These are phyloP conservation scores for Limnothrissa miodon DNA, from an alignment of 2,113 vertebrate genomes.

Conservation along the genomic window DNA sequence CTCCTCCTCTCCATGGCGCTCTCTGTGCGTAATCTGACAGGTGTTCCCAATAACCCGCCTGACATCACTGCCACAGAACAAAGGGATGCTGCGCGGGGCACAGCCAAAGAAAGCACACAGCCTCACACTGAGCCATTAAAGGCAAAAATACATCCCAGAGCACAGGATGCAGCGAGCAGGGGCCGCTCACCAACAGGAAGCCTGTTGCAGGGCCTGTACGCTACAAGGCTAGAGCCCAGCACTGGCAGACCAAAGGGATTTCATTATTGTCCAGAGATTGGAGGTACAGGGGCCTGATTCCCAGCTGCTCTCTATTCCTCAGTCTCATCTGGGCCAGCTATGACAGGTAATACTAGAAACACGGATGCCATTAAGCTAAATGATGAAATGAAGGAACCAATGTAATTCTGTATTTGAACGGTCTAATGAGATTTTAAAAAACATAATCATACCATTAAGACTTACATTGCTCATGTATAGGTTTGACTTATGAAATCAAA, in stretches of 20 bases:
- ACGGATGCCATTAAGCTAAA: not conserved
- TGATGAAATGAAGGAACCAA: not conserved
- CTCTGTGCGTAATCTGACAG: slow-evolving; percentile 47
- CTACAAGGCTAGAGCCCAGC: not conserved
- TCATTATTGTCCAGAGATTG: not conserved
- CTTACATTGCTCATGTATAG: not conserved
- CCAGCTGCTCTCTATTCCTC: not conserved
- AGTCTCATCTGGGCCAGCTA: not conserved
- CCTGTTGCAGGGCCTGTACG: not conserved
- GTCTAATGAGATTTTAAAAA: not conserved
- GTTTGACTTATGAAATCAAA: not conserved
- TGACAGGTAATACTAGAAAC: not conserved
- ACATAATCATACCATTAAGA: not conserved
- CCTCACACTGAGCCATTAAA: not conserved
- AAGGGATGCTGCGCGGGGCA: slow-evolving; percentile 35
- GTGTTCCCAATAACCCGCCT: slow-evolving; percentile 47
- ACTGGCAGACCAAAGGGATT: not conserved
- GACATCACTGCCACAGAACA: slow-evolving; percentile 49
- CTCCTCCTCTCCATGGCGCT: slow-evolving; percentile 11
- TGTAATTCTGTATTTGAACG: not conserved
- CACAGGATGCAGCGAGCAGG: not conserved
- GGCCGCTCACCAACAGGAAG: not conserved
- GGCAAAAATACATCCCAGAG: not conserved
- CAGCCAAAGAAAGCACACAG: slow-evolving; percentile 47
- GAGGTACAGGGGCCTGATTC: not conserved